Conservation (phyloP, 2,888 invertebrate genomes). For the Brachylomia viminalis region DNA sequence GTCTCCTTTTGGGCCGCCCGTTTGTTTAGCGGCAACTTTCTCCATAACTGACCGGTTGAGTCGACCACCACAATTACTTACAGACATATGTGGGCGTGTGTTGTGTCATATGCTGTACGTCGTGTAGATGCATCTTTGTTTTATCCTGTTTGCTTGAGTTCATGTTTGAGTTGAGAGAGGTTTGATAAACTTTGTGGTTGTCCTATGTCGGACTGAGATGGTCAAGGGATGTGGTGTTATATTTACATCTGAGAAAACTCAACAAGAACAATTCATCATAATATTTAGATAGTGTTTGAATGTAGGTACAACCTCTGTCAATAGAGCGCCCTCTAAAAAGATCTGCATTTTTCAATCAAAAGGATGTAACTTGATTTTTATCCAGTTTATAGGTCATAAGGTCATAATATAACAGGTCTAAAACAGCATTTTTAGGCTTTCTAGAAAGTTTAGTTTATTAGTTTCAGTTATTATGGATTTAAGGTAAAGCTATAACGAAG, state of each 20-base stretch:
- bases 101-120: slow-evolving; percentile 15
- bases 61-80: slow-evolving; percentile 25
- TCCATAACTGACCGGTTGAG: slow-evolving; percentile 50
- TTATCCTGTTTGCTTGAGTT: slow-evolving; percentile 20
- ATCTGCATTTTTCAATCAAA: neutral
- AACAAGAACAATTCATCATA: neutral
- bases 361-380: neutral
- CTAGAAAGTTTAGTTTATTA: neutral
- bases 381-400: neutral
- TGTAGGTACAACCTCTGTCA: neutral
- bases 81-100: slow-evolving; percentile 21
- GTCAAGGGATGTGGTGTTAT: neutral
- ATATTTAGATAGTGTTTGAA: neutral
- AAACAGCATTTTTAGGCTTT: neutral
- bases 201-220: neutral
- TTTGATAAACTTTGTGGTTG: slow-evolving; percentile 13
- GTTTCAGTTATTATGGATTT: no score
- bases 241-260: neutral
- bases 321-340: neutral
- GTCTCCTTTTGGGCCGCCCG: slow-evolving; percentile 60
- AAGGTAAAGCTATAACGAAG: no score
- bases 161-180: slow-evolving; percentile 1
- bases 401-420: no score
- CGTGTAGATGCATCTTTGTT: slow-evolving; percentile 20
- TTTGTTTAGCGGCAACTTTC: slow-evolving; percentile 67